These are phyloP conservation scores for Aldabrachelys gigantea DNA, from an alignment of 2,113 vertebrate species.

Conservation along the genomic window DNA sequence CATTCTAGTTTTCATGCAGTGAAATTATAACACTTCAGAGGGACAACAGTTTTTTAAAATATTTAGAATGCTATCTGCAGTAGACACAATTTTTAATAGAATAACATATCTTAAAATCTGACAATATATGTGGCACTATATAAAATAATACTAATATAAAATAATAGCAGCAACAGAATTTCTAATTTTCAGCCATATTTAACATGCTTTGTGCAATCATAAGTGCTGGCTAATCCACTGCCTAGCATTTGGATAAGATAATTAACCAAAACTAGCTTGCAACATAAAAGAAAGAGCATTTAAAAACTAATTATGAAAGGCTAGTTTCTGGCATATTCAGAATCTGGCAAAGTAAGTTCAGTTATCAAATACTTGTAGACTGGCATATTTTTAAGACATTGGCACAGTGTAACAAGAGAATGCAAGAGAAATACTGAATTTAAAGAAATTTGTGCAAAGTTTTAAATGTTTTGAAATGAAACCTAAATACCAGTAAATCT, in stretches of 20 bases:
- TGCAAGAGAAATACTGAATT: rapidly evolving
- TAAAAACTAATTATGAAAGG: background rate
- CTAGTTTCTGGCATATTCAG: background rate
- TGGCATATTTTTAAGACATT: background rate
- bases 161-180: background rate
- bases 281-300: background rate
- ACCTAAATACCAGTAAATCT: background rate
- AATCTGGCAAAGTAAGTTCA: conserved; percentile 12
- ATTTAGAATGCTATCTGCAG: background rate
- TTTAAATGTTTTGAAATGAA: background rate
- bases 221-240: background rate
- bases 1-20: rapidly evolving
- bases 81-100: background rate
- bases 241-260: background rate
- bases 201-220: background rate
- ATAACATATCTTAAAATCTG: background rate
- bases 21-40: background rate
- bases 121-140: background rate
- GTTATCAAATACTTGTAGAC: background rate
- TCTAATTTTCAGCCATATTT: background rate
- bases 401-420: background rate
- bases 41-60: background rate
- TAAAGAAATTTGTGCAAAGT: background rate
- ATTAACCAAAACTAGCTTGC: background rate
- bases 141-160: background rate